Evolutionary conservation across 23 tunicate species (phyloP).

Genomic region (Diplosoma virens): DNA sequence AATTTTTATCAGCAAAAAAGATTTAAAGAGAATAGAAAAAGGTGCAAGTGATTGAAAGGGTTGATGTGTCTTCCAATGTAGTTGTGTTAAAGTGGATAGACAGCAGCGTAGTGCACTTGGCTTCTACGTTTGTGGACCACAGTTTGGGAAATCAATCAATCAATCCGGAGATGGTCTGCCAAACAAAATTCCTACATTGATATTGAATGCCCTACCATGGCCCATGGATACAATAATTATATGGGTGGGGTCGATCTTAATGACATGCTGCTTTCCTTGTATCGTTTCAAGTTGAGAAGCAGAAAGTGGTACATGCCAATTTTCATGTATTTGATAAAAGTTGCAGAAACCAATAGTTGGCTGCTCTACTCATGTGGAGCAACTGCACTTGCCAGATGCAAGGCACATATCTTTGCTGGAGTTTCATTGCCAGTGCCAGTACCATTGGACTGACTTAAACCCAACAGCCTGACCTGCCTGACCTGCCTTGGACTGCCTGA

Average conservation of each 20-base stretch:
- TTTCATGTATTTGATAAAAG: neutral
- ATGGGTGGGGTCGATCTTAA: constrained; percentile 5
- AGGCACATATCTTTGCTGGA: neutral
- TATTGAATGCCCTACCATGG: neutral
- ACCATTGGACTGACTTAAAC: neutral
- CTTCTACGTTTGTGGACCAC: neutral
- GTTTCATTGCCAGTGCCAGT: neutral
- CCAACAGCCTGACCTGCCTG: too few species aligned
- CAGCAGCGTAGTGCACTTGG: constrained; percentile 1
- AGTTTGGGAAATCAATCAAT: neutral
- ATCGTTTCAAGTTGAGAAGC: neutral
- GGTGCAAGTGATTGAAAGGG: too few species aligned
- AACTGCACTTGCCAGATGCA: neutral
- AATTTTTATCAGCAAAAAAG: too few species aligned
- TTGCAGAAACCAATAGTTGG: neutral
- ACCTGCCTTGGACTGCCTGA: too few species aligned
- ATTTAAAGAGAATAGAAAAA: too few species aligned
- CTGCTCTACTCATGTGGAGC: neutral
- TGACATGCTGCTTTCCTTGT: neutral
- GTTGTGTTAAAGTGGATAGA: neutral
- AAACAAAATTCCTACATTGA: neutral
- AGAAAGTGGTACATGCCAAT: neutral
- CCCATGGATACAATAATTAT: neutral
- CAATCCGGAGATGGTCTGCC: neutral
- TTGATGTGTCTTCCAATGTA: neutral